A percentile compares a stretch with the other conserved stretches of the same genome.
These are phyloP conservation scores for Aradus depressus DNA, from an alignment of 2,888 invertebrate species.

Conservation along the genomic window DNA sequence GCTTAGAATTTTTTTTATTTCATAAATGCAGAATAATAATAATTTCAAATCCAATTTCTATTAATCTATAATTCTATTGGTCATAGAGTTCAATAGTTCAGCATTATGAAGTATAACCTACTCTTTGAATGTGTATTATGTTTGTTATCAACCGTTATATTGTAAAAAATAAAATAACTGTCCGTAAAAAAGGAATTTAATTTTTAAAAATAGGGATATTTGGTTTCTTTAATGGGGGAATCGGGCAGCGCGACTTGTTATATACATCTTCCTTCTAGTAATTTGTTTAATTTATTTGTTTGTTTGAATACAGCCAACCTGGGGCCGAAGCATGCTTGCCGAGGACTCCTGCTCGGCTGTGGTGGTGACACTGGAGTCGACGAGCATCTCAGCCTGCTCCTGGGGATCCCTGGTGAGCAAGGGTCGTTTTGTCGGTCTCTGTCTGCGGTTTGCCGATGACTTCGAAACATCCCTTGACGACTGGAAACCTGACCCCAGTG, in stretches of 20 bases:
- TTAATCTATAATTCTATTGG: no score
- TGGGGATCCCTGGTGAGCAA: constrained; percentile 92
- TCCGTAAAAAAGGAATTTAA: neutral
- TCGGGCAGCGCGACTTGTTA: neutral
- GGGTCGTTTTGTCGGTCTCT: constrained; percentile 73
- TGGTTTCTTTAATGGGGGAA: neutral
- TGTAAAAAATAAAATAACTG: no score
- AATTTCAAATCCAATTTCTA: no score
- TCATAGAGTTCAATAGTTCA: no score
- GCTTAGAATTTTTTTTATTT: no score
- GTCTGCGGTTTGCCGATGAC: constrained; percentile 92
- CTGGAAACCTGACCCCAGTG: constrained; percentile 76
- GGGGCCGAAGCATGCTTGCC: constrained; percentile 50
- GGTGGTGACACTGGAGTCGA: constrained; percentile 89
- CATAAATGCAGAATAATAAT: no score
- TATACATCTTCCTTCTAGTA: neutral
- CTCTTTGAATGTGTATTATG: no score
- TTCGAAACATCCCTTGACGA: constrained; percentile 93
- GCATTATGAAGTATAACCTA: no score
- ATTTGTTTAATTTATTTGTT: neutral
- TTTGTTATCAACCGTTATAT: no score
- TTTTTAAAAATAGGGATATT: neutral
- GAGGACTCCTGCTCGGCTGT: constrained; percentile 84
- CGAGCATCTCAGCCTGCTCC: constrained; percentile 90
- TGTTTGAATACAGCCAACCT: constrained; percentile 40